A percentile compares a stretch with the other conserved stretches of the same genome.
Evolutionary conservation across 2,797 vertebrate genomes (phyloP).

Genomic region (Mallotus villosus): DNA sequence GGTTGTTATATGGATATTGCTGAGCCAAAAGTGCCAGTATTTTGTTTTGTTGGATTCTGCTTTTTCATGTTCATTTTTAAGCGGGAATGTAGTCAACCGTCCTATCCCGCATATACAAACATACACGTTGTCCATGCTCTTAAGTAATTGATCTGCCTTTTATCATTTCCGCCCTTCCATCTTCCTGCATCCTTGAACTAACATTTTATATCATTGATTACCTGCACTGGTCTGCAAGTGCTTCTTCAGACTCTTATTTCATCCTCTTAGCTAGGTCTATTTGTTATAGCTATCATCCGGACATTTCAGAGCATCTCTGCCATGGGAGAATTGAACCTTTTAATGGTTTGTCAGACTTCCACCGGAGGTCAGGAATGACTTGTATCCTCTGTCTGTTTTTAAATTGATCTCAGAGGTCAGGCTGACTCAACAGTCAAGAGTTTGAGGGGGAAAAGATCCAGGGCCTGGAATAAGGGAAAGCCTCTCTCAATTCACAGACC

Average conservation of each 20-base stretch:
- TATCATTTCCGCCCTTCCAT: slow-evolving; percentile 33
- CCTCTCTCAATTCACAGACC: neutral
- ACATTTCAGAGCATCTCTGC: slow-evolving; percentile 8
- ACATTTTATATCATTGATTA: neutral
- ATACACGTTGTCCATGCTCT: neutral
- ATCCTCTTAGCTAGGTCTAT: slow-evolving; percentile 18
- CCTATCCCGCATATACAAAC: neutral
- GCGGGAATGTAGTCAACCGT: neutral
- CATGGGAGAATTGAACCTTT: slow-evolving; percentile 14
- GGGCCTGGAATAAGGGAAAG: neutral
- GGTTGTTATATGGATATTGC: slow-evolving; percentile 16
- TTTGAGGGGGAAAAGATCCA: neutral
- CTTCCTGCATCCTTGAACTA: slow-evolving; percentile 20
- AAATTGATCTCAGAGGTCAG: slow-evolving; percentile 9
- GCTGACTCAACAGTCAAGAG: neutral
- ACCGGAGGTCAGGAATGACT: neutral
- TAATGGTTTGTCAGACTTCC: neutral
- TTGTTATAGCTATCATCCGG: neutral
- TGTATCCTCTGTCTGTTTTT: slow-evolving; percentile 6
- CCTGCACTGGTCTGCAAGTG: neutral
- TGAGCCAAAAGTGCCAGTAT: neutral
- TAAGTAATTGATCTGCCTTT: slow-evolving; percentile 48
- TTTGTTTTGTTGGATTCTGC: neutral
- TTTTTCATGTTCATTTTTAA: neutral
- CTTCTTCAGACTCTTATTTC: neutral